Base-by-base conservation (phyloP, 2,888 invertebrate genomes). In the Latrodectus elegans region DNA sequence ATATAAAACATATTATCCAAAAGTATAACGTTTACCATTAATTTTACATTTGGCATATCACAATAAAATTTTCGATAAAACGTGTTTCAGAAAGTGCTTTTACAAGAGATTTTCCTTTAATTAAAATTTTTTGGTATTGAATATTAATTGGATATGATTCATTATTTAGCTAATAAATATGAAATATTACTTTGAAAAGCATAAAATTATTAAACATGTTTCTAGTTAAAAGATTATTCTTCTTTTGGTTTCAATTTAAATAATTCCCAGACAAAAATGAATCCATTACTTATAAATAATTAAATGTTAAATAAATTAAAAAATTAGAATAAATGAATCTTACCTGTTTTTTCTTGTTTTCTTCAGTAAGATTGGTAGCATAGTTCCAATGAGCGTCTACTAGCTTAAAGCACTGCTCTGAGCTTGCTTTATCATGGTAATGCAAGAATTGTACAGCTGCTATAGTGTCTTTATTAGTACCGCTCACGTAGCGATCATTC, bases 351-450 rank as follows among this genome's bases (percentile, higher is more conserved):
- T 89, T 85, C 53, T 89, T 89, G 67, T 85, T 89, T 68, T 83
- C 89, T 60, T 89, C 89, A 1, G 86, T 89, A 1, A 89, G 74
- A 65, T 89, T 85, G 1, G 85, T 86, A 0, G 89, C 89, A 51
- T 89, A 89, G 67, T 85, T 86, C 89, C 89, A 89, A 49, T 89
- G 82, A 17, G 89, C 82, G 52, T 75, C 60, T 8, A 89, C 89
- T 12, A 85, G 53, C 49, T 81, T 82, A 65, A 73, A 86, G 74
- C 89, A 89, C 70, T 85, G 81, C 52, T 89, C 85, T 0, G 89
- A 83, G 22, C 78, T 75, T 14, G 82, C 22, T 49, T 86, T 85
- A 38, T 89, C 85, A 65, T 89, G 86, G 51, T 78, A 79, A 60
- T 86, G 85, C 4, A 89, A 68, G 53, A 85, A 89, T 14, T 86